Evolutionary conservation across 35 echinoderm and acorn worm species (phyloP).

Genomic region (Ophiothrix spiculata): DNA sequence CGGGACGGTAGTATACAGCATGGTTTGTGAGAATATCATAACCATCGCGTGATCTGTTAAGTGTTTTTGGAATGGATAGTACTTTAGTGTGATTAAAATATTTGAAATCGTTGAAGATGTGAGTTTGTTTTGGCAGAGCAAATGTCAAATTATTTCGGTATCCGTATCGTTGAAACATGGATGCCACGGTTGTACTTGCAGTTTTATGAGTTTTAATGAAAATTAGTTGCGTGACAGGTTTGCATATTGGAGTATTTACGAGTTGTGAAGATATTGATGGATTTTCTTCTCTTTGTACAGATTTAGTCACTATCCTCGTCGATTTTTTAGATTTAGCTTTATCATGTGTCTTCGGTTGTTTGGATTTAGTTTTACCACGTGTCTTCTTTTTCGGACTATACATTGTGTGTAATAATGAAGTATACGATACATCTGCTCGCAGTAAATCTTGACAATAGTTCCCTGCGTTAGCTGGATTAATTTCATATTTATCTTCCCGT

Average conservation of each 20-base stretch:
- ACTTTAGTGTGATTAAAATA: conserved; percentile 14
- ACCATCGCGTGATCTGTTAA: background rate
- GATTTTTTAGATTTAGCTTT: too few species aligned
- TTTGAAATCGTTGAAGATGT: conserved; percentile 10
- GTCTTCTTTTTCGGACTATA: too few species aligned
- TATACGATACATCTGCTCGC: background rate
- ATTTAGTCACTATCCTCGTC: too few species aligned
- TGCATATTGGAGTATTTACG: background rate
- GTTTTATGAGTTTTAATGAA: conserved; percentile 75
- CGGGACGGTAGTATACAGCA: conserved; percentile 30
- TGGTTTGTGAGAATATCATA: conserved; percentile 55
- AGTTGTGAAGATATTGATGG: too few species aligned
- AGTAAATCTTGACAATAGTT: conserved; percentile 27
- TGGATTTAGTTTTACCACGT: too few species aligned
- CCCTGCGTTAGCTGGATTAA: background rate
- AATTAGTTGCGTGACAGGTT: conserved; percentile 2
- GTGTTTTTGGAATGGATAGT: background rate
- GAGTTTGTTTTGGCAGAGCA: background rate
- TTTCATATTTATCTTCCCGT: background rate
- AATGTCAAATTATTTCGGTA: conserved; percentile 33
- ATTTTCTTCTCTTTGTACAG: too few species aligned
- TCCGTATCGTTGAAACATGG: conserved; percentile 50
- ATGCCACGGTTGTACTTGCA: conserved; percentile 49
- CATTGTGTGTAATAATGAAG: background rate
- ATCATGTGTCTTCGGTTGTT: too few species aligned